These are phyloP conservation scores for Acronicta alni DNA, from an alignment of 2,888 invertebrate species.

Conservation along the genomic window DNA sequence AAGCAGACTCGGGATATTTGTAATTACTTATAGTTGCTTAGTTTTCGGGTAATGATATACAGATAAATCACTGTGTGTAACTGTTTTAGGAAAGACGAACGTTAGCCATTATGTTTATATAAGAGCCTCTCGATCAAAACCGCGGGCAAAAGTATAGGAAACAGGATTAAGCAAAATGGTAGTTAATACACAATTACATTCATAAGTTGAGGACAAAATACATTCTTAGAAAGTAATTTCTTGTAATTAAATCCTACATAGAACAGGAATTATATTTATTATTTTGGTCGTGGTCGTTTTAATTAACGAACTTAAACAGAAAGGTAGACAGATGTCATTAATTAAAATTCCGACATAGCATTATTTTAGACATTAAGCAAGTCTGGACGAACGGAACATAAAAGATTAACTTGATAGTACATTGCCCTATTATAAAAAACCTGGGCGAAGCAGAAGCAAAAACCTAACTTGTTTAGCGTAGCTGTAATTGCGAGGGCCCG, in stretches of 20 bases:
- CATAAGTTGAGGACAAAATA: not conserved
- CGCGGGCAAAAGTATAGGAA: no score
- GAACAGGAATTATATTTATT: slow-evolving; percentile 8
- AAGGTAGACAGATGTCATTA: slow-evolving; percentile 14
- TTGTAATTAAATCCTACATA: not conserved
- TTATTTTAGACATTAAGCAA: slow-evolving; percentile 27
- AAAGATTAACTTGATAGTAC: slow-evolving; percentile 38
- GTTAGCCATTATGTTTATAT: no score
- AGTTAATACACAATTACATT: no score
- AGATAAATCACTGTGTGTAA: no score
- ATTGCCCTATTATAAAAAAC: slow-evolving; percentile 37
- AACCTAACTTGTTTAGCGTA: slow-evolving; percentile 69
- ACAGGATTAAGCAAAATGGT: no score
- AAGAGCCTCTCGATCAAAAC: no score
- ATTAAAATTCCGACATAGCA: slow-evolving; percentile 31
- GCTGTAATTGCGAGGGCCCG: slow-evolving; percentile 76
- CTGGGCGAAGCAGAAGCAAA: slow-evolving; percentile 28
- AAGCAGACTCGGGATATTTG: no score
- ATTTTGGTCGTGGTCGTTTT: slow-evolving; percentile 7
- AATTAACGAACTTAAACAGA: slow-evolving; percentile 12
- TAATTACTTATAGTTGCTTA: no score
- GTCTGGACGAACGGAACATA: slow-evolving; percentile 17
- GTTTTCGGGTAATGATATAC: no score
- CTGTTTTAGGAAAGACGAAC: no score
- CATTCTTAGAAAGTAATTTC: not conserved